Base-by-base conservation (phyloP, 2,797 vertebrate species). In the Heterohyrax brucei region DNA sequence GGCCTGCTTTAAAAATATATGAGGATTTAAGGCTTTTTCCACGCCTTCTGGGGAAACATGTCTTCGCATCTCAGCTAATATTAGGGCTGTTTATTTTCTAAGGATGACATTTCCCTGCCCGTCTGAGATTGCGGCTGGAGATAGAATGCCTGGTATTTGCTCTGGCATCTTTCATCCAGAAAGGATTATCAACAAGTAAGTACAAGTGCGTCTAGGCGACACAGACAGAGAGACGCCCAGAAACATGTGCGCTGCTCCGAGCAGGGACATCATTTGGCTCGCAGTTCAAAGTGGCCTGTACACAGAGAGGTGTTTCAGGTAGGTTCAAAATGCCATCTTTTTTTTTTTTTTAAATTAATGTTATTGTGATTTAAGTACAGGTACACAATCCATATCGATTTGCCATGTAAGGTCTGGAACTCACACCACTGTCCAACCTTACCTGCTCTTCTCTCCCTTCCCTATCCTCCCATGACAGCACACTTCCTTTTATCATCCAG, bases 1-100 rank as follows among this genome's bases (percentile, higher is more conserved):
- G 76, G 81, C 68, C 81, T 14, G 22, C 89, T 96, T 97, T 96
- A 95, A 97, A 98, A 97, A 97, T 97, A 97, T 79, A 88, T 93
- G 77, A 94, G 91, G 97, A 95, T 91, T 82, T 73, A 94, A 97
- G 92, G 7, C 10, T 77, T 26, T 8, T 22, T 10, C 19, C 24
- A 77, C 89, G 75, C 91, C 85, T 97, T 87, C 78, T 88, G 66
- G 44, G 72, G 85, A 84, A 97, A 92, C 76, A 68, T 76, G 66
- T 88, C 89, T 86, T 76, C 93, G 76, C 1, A 18, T 94, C 96
- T 93, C 73, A 85, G 94, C 93, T 97, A 97, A 97, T 97, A 95
- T 97, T 97, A 97, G 97, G 87, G 76, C 90, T 92, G 89, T 94
- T 97, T 97, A 92, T 95, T 96, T 96, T 84, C 89, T 73, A 87